Evolutionary conservation across 2,888 invertebrate genomes (phyloP).

Genomic region (Dryobotodes eremita): DNA sequence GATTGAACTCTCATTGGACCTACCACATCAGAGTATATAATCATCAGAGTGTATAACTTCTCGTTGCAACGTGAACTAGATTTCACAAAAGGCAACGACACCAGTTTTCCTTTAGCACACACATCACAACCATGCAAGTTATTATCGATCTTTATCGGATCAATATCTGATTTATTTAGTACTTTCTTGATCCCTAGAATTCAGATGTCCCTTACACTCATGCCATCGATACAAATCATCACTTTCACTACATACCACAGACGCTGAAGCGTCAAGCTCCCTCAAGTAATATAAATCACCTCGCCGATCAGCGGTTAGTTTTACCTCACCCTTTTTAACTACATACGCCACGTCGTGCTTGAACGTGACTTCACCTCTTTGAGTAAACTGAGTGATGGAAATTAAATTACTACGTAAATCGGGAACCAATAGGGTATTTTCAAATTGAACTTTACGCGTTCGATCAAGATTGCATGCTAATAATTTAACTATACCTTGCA

Average conservation of each 20-base stretch:
- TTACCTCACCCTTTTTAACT: background rate
- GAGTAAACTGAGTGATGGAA: background rate
- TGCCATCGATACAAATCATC: background rate
- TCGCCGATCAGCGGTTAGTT: background rate
- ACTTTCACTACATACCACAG: background rate
- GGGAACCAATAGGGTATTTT: background rate
- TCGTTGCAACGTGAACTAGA: no score
- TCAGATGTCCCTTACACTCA: background rate
- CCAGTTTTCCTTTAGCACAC: no score
- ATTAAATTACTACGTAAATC: background rate
- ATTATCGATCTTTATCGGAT: no score
- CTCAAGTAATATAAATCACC: background rate
- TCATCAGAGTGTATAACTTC: no score
- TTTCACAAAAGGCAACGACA: no score
- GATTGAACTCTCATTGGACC: no score
- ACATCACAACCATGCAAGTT: no score
- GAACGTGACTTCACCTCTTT: background rate
- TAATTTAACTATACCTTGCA: background rate
- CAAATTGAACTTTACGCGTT: background rate
- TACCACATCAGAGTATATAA: no score
- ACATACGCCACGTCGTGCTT: background rate
- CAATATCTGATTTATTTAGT: no score
- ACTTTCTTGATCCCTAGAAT: background rate
- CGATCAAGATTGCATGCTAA: background rate
- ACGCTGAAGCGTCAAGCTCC: background rate